These are phyloP conservation scores for Agrypnus murinus DNA, from an alignment of 2,888 invertebrate genomes.

Conservation along the genomic window DNA sequence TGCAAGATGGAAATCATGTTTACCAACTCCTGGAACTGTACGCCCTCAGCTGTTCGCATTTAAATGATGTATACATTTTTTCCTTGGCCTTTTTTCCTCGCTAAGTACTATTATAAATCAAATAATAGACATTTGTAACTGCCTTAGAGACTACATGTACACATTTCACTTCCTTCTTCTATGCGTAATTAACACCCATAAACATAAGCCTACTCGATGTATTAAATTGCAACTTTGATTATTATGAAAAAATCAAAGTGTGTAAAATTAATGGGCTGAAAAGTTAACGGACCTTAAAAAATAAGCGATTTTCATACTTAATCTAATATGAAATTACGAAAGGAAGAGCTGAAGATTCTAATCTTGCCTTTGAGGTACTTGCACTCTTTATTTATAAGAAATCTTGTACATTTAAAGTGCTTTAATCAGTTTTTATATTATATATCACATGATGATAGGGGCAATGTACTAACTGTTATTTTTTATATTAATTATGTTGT, in stretches of 20 bases:
- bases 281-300: slow-evolving; percentile 46
- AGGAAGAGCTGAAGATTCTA: slow-evolving; percentile 38
- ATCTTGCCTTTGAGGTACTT: slow-evolving; percentile 32
- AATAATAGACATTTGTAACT: no score
- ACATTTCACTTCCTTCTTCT: slow-evolving; percentile 30
- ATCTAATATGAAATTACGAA: slow-evolving; percentile 3
- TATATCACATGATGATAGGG: slow-evolving; percentile 17
- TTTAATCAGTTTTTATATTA: slow-evolving; percentile 29
- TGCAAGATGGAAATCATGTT: no score
- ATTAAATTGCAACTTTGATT: slow-evolving; percentile 47
- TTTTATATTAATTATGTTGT: not conserved
- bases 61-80: no score
- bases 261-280: slow-evolving; percentile 47
- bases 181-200: slow-evolving; percentile 40
- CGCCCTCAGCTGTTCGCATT: no score
- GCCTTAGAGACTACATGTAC: not conserved
- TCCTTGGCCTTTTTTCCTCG: no score
- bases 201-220: slow-evolving; percentile 28
- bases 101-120: no score
- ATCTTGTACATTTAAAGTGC: slow-evolving; percentile 30
- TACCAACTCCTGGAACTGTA: no score
- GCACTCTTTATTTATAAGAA: slow-evolving; percentile 23
- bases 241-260: slow-evolving; percentile 42
- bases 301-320: slow-evolving; percentile 45
- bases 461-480: slow-evolving; percentile 18